These are phyloP conservation scores for Nothobranchius kuhntae DNA, from an alignment of 2,113 vertebrate genomes.

Conservation along the genomic window DNA sequence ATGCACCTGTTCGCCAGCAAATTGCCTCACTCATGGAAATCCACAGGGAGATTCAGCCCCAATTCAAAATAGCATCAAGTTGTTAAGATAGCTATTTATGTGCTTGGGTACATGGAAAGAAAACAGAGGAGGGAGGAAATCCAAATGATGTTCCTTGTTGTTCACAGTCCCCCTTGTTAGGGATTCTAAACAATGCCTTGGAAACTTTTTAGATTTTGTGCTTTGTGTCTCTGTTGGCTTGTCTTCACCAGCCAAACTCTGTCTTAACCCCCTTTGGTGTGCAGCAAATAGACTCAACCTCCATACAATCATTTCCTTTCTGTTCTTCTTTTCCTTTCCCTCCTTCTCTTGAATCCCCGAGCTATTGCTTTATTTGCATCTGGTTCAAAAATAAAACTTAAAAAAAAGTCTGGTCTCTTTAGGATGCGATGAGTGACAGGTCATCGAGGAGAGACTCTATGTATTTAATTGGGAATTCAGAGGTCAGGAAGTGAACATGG, in stretches of 20 bases:
- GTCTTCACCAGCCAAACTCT: conserved; percentile 76
- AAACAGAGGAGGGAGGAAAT: conserved; percentile 59
- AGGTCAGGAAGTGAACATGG: conserved; percentile 72
- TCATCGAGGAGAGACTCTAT: conserved; percentile 59
- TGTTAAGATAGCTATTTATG: conserved; percentile 82
- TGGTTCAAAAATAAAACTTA: conserved; percentile 77
- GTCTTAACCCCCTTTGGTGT: conserved; percentile 81
- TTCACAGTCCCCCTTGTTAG: conserved; percentile 77
- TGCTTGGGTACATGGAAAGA: conserved; percentile 71
- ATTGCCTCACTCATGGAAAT: conserved; percentile 79
- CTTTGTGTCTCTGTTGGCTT: conserved; percentile 77
- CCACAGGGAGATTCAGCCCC: conserved; percentile 74
- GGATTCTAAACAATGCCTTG: conserved; percentile 79
- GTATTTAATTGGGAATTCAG: conserved; percentile 71
- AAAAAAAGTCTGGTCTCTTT: conserved; percentile 47
- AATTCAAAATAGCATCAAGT: conserved; percentile 81
- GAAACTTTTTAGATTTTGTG: conserved; percentile 79
- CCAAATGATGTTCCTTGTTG: conserved; percentile 78
- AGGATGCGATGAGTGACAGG: conserved; percentile 66
- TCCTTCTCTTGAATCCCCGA: conserved; percentile 75
- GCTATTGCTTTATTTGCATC: conserved; percentile 78
- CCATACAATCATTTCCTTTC: conserved; percentile 70
- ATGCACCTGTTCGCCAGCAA: conserved; percentile 82
- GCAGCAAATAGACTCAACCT: conserved; percentile 72
- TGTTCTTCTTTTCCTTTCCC: conserved; percentile 53